Evolutionary conservation across 2,888 invertebrate species (phyloP).

Genomic region (Thereva unica): DNA sequence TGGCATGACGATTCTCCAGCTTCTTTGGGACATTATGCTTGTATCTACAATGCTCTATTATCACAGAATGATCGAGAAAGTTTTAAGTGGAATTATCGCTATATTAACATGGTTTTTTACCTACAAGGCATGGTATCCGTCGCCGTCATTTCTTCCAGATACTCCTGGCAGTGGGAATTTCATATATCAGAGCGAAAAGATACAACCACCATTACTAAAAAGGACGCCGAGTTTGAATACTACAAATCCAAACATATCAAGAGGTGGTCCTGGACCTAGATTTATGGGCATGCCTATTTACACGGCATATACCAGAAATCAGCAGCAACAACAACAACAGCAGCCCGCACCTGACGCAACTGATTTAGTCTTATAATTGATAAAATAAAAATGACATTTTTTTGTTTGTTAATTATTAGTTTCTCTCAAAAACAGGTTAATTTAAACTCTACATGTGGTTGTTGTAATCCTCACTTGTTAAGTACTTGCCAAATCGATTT

Average conservation of each 20-base stretch:
- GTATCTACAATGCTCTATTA: constrained; percentile 91
- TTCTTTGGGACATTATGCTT: constrained; percentile 96
- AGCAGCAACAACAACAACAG: constrained; percentile 47
- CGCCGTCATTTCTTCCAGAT: constrained; percentile 64
- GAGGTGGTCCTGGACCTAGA: constrained; percentile 56
- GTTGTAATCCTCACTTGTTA: too few relatives aligned
- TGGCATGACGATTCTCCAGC: constrained; percentile 74
- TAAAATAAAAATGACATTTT: too few relatives aligned
- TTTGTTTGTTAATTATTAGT: too few relatives aligned
- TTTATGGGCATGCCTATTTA: constrained; percentile 84
- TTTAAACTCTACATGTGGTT: too few relatives aligned
- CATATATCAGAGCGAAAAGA: constrained; percentile 72
- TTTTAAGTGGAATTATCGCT: constrained; percentile 84
- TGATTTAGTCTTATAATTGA: neutral
- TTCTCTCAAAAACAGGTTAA: too few relatives aligned
- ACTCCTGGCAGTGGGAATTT: constrained; percentile 80
- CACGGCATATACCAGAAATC: constrained; percentile 49
- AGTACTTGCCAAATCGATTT: too few relatives aligned
- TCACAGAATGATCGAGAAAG: constrained; percentile 95
- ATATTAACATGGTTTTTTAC: constrained; percentile 89
- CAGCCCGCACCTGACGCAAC: neutral
- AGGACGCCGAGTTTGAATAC: constrained; percentile 36
- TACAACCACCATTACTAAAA: constrained; percentile 50
- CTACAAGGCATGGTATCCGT: constrained; percentile 78
- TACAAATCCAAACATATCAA: constrained; percentile 11